These are phyloP conservation scores for Gymnogyps californianus DNA, from an alignment of 2,113 vertebrate species.

Conservation along the genomic window DNA sequence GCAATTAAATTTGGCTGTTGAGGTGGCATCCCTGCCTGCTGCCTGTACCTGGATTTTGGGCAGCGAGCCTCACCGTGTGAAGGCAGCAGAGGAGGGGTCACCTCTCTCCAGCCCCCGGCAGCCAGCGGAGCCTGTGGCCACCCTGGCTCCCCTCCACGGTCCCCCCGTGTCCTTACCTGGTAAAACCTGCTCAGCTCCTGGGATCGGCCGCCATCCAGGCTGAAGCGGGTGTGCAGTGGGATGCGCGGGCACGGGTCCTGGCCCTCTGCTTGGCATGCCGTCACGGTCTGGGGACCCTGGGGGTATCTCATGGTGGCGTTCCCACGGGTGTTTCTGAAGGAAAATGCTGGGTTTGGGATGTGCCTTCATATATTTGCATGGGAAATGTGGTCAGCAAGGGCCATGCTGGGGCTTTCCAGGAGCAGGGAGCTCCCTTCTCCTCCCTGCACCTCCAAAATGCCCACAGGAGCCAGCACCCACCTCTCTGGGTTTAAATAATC, in stretches of 20 bases:
- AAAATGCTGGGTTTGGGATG: conserved; percentile 30
- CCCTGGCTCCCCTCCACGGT: rapidly evolving
- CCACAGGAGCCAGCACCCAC: rapidly evolving
- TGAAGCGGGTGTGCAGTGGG: conserved; percentile 47
- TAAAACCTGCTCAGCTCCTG: conserved; percentile 57
- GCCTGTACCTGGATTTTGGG: not conserved
- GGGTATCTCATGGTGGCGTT: conserved; percentile 59
- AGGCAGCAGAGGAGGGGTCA: not conserved
- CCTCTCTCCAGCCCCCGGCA: too few relatives aligned
- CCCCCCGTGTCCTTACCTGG: conserved; percentile 20
- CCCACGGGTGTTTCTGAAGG: conserved; percentile 52
- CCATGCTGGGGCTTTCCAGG: not conserved
- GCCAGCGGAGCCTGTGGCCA: not conserved
- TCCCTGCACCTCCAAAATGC: not conserved
- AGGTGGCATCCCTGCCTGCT: not conserved
- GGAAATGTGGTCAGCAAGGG: not conserved
- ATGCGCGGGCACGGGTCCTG: not conserved
- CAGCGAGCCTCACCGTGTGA: too few relatives aligned
- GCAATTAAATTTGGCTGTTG: not conserved
- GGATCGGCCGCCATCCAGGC: conserved; percentile 44
- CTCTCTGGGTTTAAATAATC: not conserved
- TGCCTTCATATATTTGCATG: conserved; percentile 59
- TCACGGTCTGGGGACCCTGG: not conserved
- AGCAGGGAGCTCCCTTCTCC: not conserved
- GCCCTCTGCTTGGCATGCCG: not conserved